Conservation (phyloP, 2,888 invertebrate species). For the Volucella inflata region DNA sequence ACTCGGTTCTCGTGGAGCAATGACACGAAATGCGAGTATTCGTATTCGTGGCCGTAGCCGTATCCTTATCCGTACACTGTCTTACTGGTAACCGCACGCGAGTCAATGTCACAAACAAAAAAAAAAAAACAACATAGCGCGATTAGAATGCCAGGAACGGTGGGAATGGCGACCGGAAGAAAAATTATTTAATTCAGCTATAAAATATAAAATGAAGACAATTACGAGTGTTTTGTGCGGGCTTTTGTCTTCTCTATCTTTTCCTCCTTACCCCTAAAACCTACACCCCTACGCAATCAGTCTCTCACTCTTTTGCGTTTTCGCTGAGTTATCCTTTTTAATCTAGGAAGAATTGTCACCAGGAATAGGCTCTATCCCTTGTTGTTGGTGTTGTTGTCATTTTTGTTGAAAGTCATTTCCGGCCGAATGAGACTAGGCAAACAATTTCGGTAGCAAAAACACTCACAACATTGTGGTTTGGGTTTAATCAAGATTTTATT, state of each 20-base stretch:
- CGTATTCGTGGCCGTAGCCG: too few relatives aligned
- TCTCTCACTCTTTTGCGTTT: slow-evolving; percentile 26
- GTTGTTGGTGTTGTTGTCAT: slow-evolving; percentile 3
- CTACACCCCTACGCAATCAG: too few relatives aligned
- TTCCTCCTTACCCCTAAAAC: too few relatives aligned
- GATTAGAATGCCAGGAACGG: not conserved
- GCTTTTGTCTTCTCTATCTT: too few relatives aligned
- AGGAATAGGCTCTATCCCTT: slow-evolving; percentile 45
- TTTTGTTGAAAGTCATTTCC: slow-evolving; percentile 9
- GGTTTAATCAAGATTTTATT: slow-evolving; percentile 58
- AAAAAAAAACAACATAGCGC: too few relatives aligned
- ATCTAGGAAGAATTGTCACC: slow-evolving; percentile 65
- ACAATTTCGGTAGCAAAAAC: slow-evolving; percentile 27
- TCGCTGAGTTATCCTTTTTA: slow-evolving; percentile 73
- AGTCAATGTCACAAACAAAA: slow-evolving; percentile 9
- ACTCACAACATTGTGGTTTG: slow-evolving; percentile 46
- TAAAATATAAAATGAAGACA: slow-evolving; percentile 70
- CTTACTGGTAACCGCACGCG: slow-evolving; percentile 52
- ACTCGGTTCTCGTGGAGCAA: not conserved
- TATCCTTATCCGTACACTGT: not conserved
- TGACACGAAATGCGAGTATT: slow-evolving; percentile 29
- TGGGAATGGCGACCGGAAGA: slow-evolving; percentile 15
- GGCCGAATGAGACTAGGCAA: slow-evolving; percentile 13
- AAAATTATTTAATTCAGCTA: slow-evolving; percentile 63
- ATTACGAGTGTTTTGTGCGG: slow-evolving; percentile 48